Evolutionary conservation across 2,888 invertebrate genomes (phyloP).

Genomic region (Crepidodera aurea): DNA sequence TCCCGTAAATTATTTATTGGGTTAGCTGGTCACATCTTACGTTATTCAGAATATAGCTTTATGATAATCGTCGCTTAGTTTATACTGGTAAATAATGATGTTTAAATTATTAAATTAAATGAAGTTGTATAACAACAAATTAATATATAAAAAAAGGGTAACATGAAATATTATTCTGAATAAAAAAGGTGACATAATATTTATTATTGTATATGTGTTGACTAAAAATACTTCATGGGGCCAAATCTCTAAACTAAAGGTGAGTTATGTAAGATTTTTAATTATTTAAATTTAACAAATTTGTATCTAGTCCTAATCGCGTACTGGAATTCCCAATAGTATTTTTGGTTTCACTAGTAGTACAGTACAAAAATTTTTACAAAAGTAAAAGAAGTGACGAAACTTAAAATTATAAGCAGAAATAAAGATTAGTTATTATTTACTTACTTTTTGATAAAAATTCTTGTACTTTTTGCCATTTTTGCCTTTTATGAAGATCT

Average conservation of each 20-base stretch:
- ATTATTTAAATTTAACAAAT: conserved; percentile 22
- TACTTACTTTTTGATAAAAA: background rate
- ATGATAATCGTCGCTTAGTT: background rate
- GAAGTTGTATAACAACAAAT: background rate
- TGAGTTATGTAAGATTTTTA: conserved; percentile 9
- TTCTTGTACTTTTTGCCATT: conserved; percentile 32
- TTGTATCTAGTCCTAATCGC: conserved; percentile 39
- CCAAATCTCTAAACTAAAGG: conserved; percentile 28
- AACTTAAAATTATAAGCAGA: too few species aligned
- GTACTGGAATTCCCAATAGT: conserved; percentile 35
- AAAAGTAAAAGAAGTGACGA: conserved; percentile 1
- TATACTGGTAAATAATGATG: too few species aligned
- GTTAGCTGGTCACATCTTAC: background rate
- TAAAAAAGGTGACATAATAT: background rate
- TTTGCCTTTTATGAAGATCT: conserved; percentile 49
- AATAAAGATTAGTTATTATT: too few species aligned
- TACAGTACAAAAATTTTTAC: conserved; percentile 21
- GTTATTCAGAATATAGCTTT: background rate
- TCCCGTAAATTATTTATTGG: background rate
- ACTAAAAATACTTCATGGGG: conserved; percentile 39
- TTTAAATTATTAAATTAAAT: background rate
- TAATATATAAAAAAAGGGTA: background rate
- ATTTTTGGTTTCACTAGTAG: conserved; percentile 37
- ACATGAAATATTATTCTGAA: background rate
- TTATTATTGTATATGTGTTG: conserved; percentile 20